Evolutionary conservation across 1,140 invertebrate species (phyloP), one percentile per base, ranked within the genome.

Genomic region (Aphelenchoides besseyi): DNA sequence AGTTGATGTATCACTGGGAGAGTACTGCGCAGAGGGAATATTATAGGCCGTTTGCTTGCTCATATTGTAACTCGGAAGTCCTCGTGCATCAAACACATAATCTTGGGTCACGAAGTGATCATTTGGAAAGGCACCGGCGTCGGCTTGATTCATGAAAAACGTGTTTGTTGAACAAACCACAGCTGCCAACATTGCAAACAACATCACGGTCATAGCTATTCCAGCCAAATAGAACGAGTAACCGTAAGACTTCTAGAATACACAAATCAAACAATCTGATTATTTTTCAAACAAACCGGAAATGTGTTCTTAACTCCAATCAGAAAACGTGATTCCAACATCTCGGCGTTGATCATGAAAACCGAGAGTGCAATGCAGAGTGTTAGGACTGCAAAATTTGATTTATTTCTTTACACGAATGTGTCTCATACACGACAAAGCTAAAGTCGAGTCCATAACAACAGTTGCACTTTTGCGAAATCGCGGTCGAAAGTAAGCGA

Each of bases 271-370:
- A 54, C 35, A 37, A 53, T 9, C 12, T 12, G 41, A 53, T 16
- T 12, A 16, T 12, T n/a, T n/a, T n/a, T 12, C 12, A 61, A n/a
- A 53, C 57, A 18, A 26, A 83, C 80, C 36, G 75, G 74, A 70
- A 75, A 82, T 3, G 74, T 78, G 64, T 83, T 82, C 37, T 78
- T 73, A 53, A 84, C 68, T 3, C 81, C 81, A 53, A 83, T 83
- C 5, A 83, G 55, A 71, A 76, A 83, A 28, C 77, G 74, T 8
- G 81, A 84, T 72, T 83, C 81, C 1, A 83, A 61, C 81, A 83
- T 83, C 72, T 83, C 81, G 29, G 78, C 81, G 57, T 83, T 83
- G 29, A 81, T 84, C 77, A 83, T 75, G 61, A 83, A 83, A 1
- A 83, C 83, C 23, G 75, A 63, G 1, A 83, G 54, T 2, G 64